Base-by-base conservation (phyloP, 2,888 invertebrate genomes). In the Saturnia pavonia region DNA sequence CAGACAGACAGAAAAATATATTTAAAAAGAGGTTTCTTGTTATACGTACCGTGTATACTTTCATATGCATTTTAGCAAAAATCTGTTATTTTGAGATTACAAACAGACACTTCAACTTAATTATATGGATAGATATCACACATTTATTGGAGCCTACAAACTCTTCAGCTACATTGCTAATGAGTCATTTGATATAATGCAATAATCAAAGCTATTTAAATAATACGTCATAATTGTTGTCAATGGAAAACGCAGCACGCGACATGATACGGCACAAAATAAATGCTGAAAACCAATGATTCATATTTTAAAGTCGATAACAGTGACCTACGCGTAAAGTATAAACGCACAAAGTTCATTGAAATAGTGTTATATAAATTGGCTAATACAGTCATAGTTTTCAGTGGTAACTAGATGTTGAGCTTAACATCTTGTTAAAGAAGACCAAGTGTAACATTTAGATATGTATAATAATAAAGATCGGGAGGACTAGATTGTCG, bases 301-400 rank as follows among this genome's bases (percentile, higher is more conserved):
- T 65, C n/a, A 65, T 65, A 65, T 8, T 40, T 40, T 40, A 19
- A 40, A 8, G 12, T 19, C 40, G 65, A 65, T 40, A 63, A 34
- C 40, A 65, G 40, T 65, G 40, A 65, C 65, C n/a, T 40, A 65
- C 27, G 14, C 25, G 19, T n/a, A 65, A 9, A 40, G 40, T 40
- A 40, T 11, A 57, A 40, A 65, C 1, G 16, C 34, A 6, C 9
- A 8, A 65, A 7, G 40, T 19, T n/a, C 12, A 40, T 40, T 65
- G 34, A 65, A 40, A 40, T 65, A 40, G n/a, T 11, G 16, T 19
- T 65, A 65, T 65, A 65, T 65, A 65, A 65, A 65, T 34, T 19
- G 40, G 16, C 19, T 11, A 65, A 40, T 40, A 40, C n/a, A 40
- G 40, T 40, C 8, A n/a, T 65, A 40, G n/a, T 9, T 65, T 40